Evolutionary conservation across 2,888 invertebrate genomes (phyloP), one percentile per base, ranked within the genome.

Genomic region (Drosophila prostipennis): DNA sequence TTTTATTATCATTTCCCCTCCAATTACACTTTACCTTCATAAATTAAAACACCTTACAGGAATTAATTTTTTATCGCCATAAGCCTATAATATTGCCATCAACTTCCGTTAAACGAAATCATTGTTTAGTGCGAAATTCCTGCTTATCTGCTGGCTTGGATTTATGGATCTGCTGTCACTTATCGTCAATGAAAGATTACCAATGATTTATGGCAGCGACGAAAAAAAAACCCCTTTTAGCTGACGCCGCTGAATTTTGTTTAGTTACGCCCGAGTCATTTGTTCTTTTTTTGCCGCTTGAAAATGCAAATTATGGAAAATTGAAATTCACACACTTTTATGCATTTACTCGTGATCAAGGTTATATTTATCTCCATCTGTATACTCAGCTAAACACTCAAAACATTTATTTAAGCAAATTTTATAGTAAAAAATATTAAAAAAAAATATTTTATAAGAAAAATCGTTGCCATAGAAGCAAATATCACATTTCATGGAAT

Each of bases 261-360:
- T 13, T 26, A 59, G 55, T 37, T 52, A 61, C 63, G 63, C 61
- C 63, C 19, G 29, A 52, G 52, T 36, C 14, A 29, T 23, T 32
- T 13, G 7, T 13, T 37, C 1, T 51, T 26, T 5, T 19, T 13
- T 45, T 45, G n/a, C 13, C 3, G 3, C 36, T 6, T 11, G 10
- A 64, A 65, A 48, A 64, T 65, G 63, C 64, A 65, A 65, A 64
- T 65, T 11, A 16, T 45, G 36, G 52, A 64, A 46, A n/a, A 11
- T 59, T 34, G 16, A 59, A 64, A 45, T 19, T 64, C 46, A 34
- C 64, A 63, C 39, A 53, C 39, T 53, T 32, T 29, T 14, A 45
- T 45, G 59, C 43, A 56, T 37, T 57, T 45, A 29, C 43, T 32
- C 43, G 32, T 32, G 63, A 61, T 51, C 64, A 52, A 64, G 51